phyloP scores from a whole-genome alignment of 2,113 vertebrate species.

The Cepphus grylle region DNA sequence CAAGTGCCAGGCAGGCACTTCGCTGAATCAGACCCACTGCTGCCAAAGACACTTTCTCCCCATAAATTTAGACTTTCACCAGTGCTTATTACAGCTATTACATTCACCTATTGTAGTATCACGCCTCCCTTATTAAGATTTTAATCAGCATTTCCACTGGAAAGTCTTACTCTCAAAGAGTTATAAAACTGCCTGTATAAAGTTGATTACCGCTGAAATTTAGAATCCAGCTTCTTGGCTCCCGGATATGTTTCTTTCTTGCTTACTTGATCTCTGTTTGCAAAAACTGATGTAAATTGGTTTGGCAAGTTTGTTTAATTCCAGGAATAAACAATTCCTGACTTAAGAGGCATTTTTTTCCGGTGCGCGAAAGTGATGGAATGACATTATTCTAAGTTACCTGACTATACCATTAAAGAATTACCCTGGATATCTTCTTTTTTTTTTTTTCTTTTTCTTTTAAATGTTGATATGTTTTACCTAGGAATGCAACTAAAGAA shows the following conservation, averaged over 20 bases:
- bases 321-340: neutral
- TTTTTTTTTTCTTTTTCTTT: neutral
- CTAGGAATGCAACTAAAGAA: neutral
- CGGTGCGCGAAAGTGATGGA: neutral
- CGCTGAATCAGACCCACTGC: neutral
- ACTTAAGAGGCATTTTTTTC: neutral
- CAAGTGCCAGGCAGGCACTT: neutral
- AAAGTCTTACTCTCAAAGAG: neutral
- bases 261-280: slow-evolving; percentile 17
- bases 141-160: slow-evolving; percentile 32
- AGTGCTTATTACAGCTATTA: neutral
- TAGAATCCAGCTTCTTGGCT: slow-evolving; percentile 12
- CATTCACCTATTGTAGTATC: neutral
- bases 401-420: neutral
- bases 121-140: neutral
- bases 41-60: neutral
- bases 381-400: neutral
- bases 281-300: slow-evolving; percentile 40
- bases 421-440: neutral
- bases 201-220: neutral
- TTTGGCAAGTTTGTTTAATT: slow-evolving; percentile 31
- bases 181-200: neutral
- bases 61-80: neutral
- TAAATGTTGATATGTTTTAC: neutral
- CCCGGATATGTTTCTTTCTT: neutral